A percentile compares a stretch with the other conserved stretches of the same genome.
These are phyloP conservation scores for Tyrophagus putrescentiae DNA, from an alignment of 1,140 invertebrate species.

Conservation along the genomic window DNA sequence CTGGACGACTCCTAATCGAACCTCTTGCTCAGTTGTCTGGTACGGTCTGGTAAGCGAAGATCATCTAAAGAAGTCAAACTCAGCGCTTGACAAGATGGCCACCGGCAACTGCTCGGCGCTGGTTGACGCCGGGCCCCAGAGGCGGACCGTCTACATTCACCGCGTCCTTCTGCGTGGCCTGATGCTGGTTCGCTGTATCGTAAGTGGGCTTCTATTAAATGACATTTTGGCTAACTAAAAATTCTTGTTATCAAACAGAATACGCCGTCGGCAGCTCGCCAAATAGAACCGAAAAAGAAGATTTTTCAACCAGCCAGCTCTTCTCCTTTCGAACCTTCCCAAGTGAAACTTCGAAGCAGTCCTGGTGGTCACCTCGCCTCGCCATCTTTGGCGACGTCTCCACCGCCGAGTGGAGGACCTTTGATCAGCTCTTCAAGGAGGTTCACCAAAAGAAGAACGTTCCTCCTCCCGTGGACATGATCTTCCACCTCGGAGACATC, in stretches of 20 bases:
- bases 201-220: no score
- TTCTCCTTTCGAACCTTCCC: no score
- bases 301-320: slow-evolving; percentile 28
- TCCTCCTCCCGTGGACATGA: slow-evolving; percentile 37
- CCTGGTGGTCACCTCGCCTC: slow-evolving; percentile 34
- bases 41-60: slow-evolving; percentile 50
- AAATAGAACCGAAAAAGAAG: background rate
- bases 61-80: no score
- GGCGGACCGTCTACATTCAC: slow-evolving; percentile 63
- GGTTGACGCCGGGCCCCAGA: slow-evolving; percentile 47
- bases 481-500: slow-evolving; percentile 86
- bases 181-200: slow-evolving; percentile 44
- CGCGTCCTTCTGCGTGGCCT: slow-evolving; percentile 46
- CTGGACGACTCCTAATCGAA: no score
- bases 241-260: no score
- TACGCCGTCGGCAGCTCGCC: no score
- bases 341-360: slow-evolving; percentile 29
- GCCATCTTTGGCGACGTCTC: slow-evolving; percentile 84
- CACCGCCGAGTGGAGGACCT: slow-evolving; percentile 64
- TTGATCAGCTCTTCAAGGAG: slow-evolving; percentile 62
- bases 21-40: slow-evolving; percentile 54
- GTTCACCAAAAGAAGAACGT: slow-evolving; percentile 43
- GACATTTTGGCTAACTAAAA: no score
- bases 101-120: slow-evolving; percentile 50
- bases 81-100: slow-evolving; percentile 31